phyloP scores from a whole-genome alignment of 2,888 invertebrate species.

The Heliothis peltigera region DNA sequence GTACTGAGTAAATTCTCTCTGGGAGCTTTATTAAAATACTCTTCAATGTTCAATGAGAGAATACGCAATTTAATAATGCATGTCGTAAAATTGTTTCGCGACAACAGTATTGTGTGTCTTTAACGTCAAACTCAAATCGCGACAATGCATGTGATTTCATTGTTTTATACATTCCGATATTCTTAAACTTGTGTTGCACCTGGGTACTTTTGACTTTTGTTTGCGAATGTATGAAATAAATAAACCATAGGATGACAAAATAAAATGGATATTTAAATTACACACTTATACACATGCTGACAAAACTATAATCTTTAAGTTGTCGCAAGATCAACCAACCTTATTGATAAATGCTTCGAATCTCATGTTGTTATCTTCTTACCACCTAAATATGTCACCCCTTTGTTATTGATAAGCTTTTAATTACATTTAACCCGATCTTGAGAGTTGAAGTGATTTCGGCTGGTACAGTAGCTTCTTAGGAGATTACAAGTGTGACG shows the following conservation, averaged over 20 bases:
- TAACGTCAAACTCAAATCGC: conserved; percentile 49
- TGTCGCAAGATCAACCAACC: too few species aligned
- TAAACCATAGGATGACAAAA: too few species aligned
- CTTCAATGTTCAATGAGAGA: conserved; percentile 65
- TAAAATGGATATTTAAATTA: too few species aligned
- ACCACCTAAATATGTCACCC: not conserved
- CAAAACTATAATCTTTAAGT: too few species aligned
- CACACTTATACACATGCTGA: too few species aligned
- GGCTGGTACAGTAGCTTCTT: conserved; percentile 6
- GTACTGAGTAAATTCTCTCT: conserved; percentile 53
- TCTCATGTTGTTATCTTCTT: too few species aligned
- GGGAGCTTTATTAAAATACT: conserved; percentile 74
- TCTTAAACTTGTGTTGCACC: too few species aligned
- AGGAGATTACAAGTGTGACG: conserved; percentile 37
- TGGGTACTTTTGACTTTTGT: too few species aligned
- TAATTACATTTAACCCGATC: not conserved
- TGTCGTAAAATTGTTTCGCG: conserved; percentile 70
- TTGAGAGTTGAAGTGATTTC: conserved; percentile 5
- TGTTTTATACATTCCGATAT: conserved; percentile 9
- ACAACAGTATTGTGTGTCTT: conserved; percentile 53
- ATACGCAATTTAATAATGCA: conserved; percentile 76
- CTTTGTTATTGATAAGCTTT: too few species aligned
- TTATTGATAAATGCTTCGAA: too few species aligned
- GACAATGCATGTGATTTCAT: conserved; percentile 31
- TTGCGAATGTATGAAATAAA: too few species aligned